Evolutionary conservation across 2,797 vertebrate species (phyloP).

Genomic region (Tokudaia muenninki): DNA sequence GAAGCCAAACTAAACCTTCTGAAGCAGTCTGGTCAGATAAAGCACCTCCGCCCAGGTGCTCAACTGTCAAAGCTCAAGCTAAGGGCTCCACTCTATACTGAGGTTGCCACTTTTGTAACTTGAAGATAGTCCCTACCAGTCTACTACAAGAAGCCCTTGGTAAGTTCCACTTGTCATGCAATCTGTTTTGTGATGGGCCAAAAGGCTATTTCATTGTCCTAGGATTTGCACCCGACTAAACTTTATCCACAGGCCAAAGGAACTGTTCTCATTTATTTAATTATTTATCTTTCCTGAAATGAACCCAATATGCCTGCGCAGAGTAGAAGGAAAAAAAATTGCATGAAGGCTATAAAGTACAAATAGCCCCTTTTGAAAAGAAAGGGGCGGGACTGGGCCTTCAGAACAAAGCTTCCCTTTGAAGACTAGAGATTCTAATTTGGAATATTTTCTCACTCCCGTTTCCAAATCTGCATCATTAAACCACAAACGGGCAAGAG

Average conservation of each 20-base stretch:
- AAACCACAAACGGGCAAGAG: slow-evolving; percentile 77
- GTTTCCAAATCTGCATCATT: slow-evolving; percentile 84
- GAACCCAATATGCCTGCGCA: slow-evolving; percentile 43
- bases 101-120: slow-evolving; percentile 49
- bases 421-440: slow-evolving; percentile 72
- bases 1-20: neutral
- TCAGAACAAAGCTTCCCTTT: slow-evolving; percentile 66
- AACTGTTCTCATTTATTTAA: slow-evolving; percentile 83
- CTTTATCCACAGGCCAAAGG: slow-evolving; percentile 76
- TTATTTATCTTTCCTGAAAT: slow-evolving; percentile 78
- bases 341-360: slow-evolving; percentile 75
- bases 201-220: slow-evolving; percentile 80
- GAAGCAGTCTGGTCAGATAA: neutral
- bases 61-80: slow-evolving; percentile 35
- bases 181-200: slow-evolving; percentile 82
- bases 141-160: slow-evolving; percentile 76
- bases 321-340: slow-evolving; percentile 65
- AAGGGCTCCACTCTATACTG: slow-evolving; percentile 4
- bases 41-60: neutral
- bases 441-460: slow-evolving; percentile 73
- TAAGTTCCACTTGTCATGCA: slow-evolving; percentile 82
- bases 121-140: slow-evolving; percentile 72
- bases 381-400: slow-evolving; percentile 19
- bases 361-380: slow-evolving; percentile 75
- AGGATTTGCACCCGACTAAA: slow-evolving; percentile 84